Evolutionary conservation across 2,888 invertebrate genomes (phyloP).

Genomic region (Scelioninae gen. 2): DNA sequence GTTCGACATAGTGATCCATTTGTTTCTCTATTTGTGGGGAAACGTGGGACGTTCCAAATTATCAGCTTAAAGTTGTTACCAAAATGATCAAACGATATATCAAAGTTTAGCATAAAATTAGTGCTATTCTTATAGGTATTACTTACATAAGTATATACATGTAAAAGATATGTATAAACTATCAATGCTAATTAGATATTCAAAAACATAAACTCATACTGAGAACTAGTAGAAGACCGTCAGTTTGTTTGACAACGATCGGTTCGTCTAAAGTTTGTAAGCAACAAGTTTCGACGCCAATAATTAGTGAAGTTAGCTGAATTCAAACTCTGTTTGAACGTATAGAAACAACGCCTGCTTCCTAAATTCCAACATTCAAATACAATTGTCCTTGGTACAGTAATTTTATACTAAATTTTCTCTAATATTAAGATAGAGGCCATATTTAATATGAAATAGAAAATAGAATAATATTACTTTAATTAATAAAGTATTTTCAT

Average conservation of each 20-base stretch:
- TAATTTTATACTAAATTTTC: constrained; percentile 27
- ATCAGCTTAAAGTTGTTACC: constrained; percentile 6
- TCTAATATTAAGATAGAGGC: not conserved
- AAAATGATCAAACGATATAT: not conserved
- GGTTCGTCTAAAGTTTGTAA: constrained; percentile 49
- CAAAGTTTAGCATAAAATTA: constrained; percentile 14
- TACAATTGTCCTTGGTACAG: constrained; percentile 23
- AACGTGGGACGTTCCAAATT: no score
- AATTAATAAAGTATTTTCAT: no score
- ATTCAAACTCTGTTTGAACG: constrained; percentile 44
- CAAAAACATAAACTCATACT: constrained; percentile 35
- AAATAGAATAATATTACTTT: not conserved
- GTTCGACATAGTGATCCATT: no score
- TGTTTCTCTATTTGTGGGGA: no score
- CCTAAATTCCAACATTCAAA: constrained; percentile 32
- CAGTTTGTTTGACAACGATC: constrained; percentile 54
- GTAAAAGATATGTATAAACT: constrained; percentile 33
- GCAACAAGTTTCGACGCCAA: constrained; percentile 55
- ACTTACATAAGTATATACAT: constrained; percentile 21
- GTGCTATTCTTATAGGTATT: constrained; percentile 6
- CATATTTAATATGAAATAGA: not conserved
- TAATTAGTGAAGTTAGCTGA: constrained; percentile 54
- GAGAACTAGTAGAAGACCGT: constrained; percentile 29
- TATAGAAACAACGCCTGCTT: constrained; percentile 35
- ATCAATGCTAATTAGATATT: constrained; percentile 47